Conservation (phyloP, 2,113 vertebrate genomes). For the Atrichornis clamosus region DNA sequence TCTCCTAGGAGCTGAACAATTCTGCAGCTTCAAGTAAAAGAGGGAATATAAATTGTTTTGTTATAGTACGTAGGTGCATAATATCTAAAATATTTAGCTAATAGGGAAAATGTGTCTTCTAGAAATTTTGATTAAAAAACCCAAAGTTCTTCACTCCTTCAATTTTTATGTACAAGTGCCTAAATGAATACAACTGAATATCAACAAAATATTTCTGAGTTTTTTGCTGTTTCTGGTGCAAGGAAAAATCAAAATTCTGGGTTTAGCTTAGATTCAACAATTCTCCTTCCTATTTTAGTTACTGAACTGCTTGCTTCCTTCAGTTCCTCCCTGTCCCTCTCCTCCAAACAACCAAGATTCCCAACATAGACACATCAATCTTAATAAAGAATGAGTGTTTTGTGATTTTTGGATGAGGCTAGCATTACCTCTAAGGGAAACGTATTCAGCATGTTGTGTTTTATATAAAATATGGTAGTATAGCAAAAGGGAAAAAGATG, state of each 20-base stretch:
- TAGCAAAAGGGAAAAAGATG: neutral
- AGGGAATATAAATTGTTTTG: neutral
- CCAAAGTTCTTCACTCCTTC: neutral
- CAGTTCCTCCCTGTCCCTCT: neutral
- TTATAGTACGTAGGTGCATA: neutral
- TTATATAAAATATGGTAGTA: neutral
- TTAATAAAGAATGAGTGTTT: neutral
- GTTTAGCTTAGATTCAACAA: neutral
- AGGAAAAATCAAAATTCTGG: neutral
- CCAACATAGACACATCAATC: neutral
- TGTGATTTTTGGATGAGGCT: neutral
- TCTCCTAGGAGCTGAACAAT: neutral
- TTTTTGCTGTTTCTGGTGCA: neutral
- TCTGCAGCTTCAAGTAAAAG: neutral
- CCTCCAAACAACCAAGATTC: neutral
- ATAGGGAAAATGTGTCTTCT: neutral
- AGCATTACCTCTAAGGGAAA: neutral
- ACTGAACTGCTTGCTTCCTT: neutral
- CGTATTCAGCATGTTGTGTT: neutral
- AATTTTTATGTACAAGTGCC: neutral
- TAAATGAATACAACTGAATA: neutral
- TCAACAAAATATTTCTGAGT: neutral
- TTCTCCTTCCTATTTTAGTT: neutral
- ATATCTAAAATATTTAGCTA: neutral
- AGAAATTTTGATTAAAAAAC: neutral